These are phyloP conservation scores for Parotia lawesii DNA, from an alignment of 2,113 vertebrate genomes.

Conservation along the genomic window DNA sequence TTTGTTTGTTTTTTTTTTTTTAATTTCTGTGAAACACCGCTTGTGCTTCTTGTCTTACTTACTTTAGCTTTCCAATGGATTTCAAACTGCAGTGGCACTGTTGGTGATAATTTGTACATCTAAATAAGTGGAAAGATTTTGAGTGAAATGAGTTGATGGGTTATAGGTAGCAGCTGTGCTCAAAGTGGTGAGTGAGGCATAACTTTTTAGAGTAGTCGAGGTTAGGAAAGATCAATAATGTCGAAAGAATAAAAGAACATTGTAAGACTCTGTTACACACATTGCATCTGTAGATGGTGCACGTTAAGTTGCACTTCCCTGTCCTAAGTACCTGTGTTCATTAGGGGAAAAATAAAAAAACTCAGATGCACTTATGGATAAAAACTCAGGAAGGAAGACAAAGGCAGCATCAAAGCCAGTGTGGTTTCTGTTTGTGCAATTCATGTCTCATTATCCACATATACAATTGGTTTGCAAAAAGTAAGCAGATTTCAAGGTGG, in stretches of 20 bases:
- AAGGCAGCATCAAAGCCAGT: not conserved
- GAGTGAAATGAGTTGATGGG: not conserved
- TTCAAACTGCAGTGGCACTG: accelerated
- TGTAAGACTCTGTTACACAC: not conserved
- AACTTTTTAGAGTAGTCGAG: not conserved
- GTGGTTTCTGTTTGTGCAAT: not conserved
- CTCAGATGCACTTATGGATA: accelerated
- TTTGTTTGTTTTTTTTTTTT: not conserved
- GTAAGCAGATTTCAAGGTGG: not conserved
- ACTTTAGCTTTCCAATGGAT: not conserved
- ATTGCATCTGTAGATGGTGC: not conserved
- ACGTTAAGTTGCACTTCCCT: not conserved
- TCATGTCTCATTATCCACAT: not conserved
- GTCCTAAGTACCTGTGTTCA: not conserved
- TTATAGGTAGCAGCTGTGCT: not conserved
- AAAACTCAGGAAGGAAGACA: not conserved
- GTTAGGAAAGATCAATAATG: not conserved
- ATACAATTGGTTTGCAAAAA: not conserved
- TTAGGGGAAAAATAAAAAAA: not conserved
- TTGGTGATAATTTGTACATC: not conserved
- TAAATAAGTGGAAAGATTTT: not conserved
- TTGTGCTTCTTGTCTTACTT: not conserved
- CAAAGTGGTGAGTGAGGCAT: accelerated
- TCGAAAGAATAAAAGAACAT: not conserved
- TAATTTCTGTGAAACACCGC: not conserved